phyloP scores from a whole-genome alignment of 2,797 vertebrate genomes.

The Caiman crocodilus region DNA sequence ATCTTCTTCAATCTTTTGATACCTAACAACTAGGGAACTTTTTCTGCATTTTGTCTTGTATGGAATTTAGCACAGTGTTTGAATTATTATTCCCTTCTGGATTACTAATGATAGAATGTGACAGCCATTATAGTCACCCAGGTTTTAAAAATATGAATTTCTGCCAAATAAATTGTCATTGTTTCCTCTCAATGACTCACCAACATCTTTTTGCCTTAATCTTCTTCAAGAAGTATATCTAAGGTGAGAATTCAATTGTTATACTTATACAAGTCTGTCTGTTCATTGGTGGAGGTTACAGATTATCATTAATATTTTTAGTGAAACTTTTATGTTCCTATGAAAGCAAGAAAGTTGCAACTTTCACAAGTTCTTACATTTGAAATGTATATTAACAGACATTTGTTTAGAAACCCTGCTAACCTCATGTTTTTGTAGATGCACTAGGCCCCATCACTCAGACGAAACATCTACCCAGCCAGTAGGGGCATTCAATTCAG shows the following conservation, averaged over 20 bases:
- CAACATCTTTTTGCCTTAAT: background rate
- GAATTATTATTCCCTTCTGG: conserved; percentile 25
- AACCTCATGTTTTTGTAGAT: background rate
- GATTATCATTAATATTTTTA: background rate
- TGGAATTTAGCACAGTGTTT: background rate
- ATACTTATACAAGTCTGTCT: background rate
- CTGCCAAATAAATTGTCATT: background rate
- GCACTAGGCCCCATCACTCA: background rate
- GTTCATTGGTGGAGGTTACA: background rate
- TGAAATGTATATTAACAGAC: background rate
- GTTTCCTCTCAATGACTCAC: background rate
- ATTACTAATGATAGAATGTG: background rate
- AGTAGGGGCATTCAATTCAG: too few species aligned
- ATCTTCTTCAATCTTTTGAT: too few species aligned
- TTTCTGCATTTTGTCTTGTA: background rate
- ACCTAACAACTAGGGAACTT: background rate
- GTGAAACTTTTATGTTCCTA: too few species aligned
- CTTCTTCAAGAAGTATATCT: background rate
- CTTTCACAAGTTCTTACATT: background rate
- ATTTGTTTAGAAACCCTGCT: background rate
- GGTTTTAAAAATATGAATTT: background rate
- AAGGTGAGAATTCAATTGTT: background rate
- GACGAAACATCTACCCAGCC: too few species aligned
- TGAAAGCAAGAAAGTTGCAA: too few species aligned
- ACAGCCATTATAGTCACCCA: background rate